Percentiles rank a stretch among this genome's conserved stretches.
These are phyloP conservation scores for Cabera pusaria DNA, from an alignment of 2,888 invertebrate genomes.

Conservation along the genomic window DNA sequence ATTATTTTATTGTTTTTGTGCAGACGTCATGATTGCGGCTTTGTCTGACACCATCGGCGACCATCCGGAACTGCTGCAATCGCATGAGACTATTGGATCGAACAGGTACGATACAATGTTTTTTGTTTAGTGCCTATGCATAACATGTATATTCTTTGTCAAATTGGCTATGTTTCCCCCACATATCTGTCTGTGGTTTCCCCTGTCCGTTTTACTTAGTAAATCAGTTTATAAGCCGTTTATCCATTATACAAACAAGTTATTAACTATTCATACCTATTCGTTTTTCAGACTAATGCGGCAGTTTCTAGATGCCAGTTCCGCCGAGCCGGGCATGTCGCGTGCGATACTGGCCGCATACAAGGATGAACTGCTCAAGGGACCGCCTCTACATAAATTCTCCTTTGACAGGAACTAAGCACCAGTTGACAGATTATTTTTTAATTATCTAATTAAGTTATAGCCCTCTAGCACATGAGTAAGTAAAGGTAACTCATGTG, in stretches of 20 bases:
- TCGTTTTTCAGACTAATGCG: conserved; percentile 64
- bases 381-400: conserved; percentile 63
- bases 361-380: conserved; percentile 76
- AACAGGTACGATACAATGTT: too few species aligned
- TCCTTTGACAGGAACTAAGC: conserved; percentile 63
- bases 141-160: too few species aligned
- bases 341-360: conserved; percentile 74
- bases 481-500: too few species aligned
- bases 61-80: conserved; percentile 86
- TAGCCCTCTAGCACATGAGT: too few species aligned
- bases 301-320: conserved; percentile 75
- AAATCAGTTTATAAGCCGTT: too few species aligned
- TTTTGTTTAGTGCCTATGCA: too few species aligned
- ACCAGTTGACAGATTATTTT: too few species aligned
- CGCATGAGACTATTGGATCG: conserved; percentile 77
- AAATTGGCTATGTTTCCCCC: too few species aligned
- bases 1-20: conserved; percentile 10
- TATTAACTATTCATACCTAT: background rate
- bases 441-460: too few species aligned
- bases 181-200: too few species aligned
- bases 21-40: conserved; percentile 90
- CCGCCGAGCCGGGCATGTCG: conserved; percentile 72
- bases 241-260: too few species aligned
- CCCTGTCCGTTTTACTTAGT: too few species aligned
- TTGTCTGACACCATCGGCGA: conserved; percentile 89